These are phyloP conservation scores for Parnassius mnemosyne DNA, from an alignment of 2,888 invertebrate species.

Conservation along the genomic window DNA sequence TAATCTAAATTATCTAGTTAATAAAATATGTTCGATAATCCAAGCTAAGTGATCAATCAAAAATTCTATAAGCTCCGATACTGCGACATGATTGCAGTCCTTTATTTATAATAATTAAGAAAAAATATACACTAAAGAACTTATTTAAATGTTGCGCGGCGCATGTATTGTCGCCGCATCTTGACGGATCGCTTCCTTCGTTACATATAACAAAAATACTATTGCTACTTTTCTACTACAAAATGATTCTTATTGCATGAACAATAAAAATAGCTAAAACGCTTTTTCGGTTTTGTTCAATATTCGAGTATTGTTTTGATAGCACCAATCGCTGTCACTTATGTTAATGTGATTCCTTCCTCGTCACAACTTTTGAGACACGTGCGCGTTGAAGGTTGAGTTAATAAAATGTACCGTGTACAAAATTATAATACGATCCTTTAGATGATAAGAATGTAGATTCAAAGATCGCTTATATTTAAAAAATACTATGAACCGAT, in stretches of 20 bases:
- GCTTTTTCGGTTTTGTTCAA: constrained; percentile 2
- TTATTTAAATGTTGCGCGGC: constrained; percentile 26
- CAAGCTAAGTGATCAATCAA: constrained; percentile 17
- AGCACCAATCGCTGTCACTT: constrained; percentile 28
- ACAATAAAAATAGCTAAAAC: background rate
- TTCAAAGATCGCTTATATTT: too few relatives aligned
- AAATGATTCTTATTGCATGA: background rate
- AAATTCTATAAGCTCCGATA: constrained; percentile 17
- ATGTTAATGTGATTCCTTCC: constrained; percentile 28
- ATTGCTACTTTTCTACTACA: background rate
- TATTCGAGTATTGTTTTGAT: constrained; percentile 27
- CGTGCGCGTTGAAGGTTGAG: constrained; percentile 26
- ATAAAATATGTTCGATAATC: background rate
- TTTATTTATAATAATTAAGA: constrained; percentile 23
- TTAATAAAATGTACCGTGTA: constrained; percentile 20
- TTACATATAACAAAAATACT: constrained; percentile 15
- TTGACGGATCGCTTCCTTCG: constrained; percentile 28
- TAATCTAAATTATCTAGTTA: too few relatives aligned
- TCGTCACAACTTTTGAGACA: constrained; percentile 26
- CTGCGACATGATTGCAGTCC: constrained; percentile 18
- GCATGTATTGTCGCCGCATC: constrained; percentile 25
- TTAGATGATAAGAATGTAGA: too few relatives aligned
- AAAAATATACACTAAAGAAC: constrained; percentile 19
- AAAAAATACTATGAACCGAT: too few relatives aligned
- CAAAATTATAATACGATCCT: constrained; percentile 10